phyloP scores from a whole-genome alignment of 1,140 invertebrate species.

The Trichonephila inaurata region DNA sequence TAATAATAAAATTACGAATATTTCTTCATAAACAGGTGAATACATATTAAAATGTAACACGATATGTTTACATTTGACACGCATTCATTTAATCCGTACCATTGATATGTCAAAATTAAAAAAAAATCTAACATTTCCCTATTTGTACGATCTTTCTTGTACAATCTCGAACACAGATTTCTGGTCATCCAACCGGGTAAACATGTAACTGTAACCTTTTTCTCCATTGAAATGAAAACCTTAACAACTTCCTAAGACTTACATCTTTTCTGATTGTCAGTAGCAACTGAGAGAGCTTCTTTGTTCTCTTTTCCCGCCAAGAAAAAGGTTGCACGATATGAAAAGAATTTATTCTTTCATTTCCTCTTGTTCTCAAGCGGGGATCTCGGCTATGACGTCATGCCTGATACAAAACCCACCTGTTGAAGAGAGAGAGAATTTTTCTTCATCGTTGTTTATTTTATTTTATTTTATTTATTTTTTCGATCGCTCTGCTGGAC shows the following conservation, averaged over 20 bases:
- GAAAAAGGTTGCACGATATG: not conserved
- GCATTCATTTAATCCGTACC: not conserved
- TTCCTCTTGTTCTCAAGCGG: not conserved
- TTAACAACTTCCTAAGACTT: not conserved
- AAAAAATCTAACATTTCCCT: not conserved
- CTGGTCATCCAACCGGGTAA: not conserved
- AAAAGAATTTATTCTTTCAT: constrained; percentile 40
- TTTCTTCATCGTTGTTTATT: not conserved
- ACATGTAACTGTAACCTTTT: not conserved
- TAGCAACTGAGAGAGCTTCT: constrained; percentile 32
- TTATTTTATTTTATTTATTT: not conserved
- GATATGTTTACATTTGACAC: not conserved
- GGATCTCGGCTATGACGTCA: constrained; percentile 28
- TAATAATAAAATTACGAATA: no score
- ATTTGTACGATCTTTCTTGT: not conserved
- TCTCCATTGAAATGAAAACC: constrained; percentile 35
- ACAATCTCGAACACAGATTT: not conserved
- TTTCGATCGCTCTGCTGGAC: not conserved
- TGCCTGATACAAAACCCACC: constrained; percentile 21
- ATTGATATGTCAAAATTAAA: not conserved
- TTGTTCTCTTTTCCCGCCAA: constrained; percentile 49
- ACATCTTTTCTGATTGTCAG: constrained; percentile 17
- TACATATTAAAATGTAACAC: no score
- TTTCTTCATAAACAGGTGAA: no score
- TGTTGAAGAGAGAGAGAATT: not conserved